Percentiles rank a stretch among this genome's conserved stretches.
phyloP scores from a whole-genome alignment of 2,888 invertebrate genomes.

The Tanytarsus gracilentus region DNA sequence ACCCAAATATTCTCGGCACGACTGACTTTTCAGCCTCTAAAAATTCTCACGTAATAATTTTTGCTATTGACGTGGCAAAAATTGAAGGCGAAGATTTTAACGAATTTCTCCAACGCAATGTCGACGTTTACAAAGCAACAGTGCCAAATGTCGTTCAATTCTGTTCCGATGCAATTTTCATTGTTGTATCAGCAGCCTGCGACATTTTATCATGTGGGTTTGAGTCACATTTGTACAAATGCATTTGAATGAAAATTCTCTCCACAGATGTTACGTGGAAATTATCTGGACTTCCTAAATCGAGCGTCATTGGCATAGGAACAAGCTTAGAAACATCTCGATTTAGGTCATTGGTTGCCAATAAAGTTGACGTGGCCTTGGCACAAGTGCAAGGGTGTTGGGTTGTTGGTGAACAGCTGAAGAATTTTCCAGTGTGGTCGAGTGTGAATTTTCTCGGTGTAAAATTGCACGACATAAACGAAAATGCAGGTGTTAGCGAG shows the following conservation, averaged over 20 bases:
- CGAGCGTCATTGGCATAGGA: slow-evolving; percentile 84
- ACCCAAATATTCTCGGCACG: no score
- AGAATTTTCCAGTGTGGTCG: slow-evolving; percentile 85
- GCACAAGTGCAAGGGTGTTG: slow-evolving; percentile 81
- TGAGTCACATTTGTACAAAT: background rate
- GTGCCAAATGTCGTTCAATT: slow-evolving; percentile 58
- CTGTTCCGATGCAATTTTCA: slow-evolving; percentile 75
- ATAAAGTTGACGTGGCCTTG: slow-evolving; percentile 70
- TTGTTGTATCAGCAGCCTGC: slow-evolving; percentile 88
- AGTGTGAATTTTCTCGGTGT: slow-evolving; percentile 89
- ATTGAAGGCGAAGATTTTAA: slow-evolving; percentile 70
- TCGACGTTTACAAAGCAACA: slow-evolving; percentile 77
- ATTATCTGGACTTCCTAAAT: slow-evolving; percentile 76
- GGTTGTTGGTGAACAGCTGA: slow-evolving; percentile 95
- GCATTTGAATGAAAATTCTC: background rate
- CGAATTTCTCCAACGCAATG: slow-evolving; percentile 80
- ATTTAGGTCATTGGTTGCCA: slow-evolving; percentile 79
- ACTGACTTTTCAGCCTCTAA: no score
- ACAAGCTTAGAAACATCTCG: slow-evolving; percentile 89
- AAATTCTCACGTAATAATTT: no score
- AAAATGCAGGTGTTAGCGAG: slow-evolving; percentile 59
- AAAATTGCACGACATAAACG: slow-evolving; percentile 66
- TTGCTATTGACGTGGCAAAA: no score
- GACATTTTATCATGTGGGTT: slow-evolving; percentile 68
- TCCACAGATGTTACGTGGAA: slow-evolving; percentile 75